Base-by-base conservation (phyloP, 2,888 invertebrate genomes). In the Pterostichus madidus region DNA sequence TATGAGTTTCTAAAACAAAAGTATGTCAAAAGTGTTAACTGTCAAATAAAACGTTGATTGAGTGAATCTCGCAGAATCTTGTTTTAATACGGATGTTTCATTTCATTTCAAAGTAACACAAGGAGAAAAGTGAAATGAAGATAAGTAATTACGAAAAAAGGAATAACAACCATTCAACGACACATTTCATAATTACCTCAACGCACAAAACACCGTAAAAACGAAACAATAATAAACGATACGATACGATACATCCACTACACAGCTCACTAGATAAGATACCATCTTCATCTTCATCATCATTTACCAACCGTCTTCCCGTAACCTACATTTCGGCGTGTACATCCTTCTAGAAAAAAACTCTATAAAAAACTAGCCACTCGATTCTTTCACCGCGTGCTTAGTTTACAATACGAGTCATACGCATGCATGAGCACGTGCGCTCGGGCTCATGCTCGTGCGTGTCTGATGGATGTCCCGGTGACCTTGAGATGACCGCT, bases 401-500 rank as follows among this genome's bases (percentile, higher is more conserved):
- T 52, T 52, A n/a, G 52, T 52, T 56, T 17, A 56, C 56, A 56
- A 64, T 35, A 32, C 64, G 17, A 5, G 13, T 61, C 17, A 61
- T 61, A 61, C 39, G 39, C 61, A 61, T 31, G 61, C 52, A 13
- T 52, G 52, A 52, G 13, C 52, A 52, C 52, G 52, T n/a, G 52
- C n/a, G 39, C 39, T 3, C 39, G 39, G 39, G 39, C 39, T 8
- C 39, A 39, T 39, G 49, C 49, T 49, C 49, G 13, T 49, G 13
- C 49, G 49, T 49, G 49, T n/a, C 13, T 71, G 68, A 71, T 75
- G 75, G 75, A 75, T 53, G 75, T 75, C 52, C 49, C 35, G 49
- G 71, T 71, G 80, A 80, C 80, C 80, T 80, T 80, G 80, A 80
- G 71, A 68, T 73, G 68, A 80, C 56, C 61, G 44, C 56, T 61